Evolutionary conservation across 2,113 vertebrate species (phyloP), one percentile per base, ranked within the genome.

Genomic region (Corvus cornix): DNA sequence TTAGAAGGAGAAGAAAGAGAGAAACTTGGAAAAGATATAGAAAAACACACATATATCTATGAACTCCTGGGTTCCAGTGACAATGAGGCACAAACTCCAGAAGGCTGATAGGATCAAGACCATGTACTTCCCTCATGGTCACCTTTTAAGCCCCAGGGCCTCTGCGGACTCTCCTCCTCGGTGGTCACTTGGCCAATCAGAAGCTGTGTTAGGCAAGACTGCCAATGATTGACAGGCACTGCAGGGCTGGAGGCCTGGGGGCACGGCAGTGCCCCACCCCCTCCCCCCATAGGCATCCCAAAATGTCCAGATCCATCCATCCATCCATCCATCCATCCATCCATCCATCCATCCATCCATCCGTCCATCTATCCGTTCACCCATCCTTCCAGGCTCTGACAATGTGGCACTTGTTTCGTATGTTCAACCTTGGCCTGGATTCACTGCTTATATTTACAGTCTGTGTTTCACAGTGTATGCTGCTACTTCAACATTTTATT

Each of bases 401-500:
- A 31, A 17, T 22, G 27, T 13, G 4, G 43, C 93, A 81, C 88
- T 97, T 95, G 60, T 95, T 97, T 96, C 41, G 3, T 93, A 78
- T 73, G 76, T 88, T 97, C 95, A 94, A 63, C 95, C 92, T 97
- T 95, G 94, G 95, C 67, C 89, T 89, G 92, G 95, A 89, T 96
- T 96, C 87, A 87, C 83, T 93, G 73, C 90, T 97, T 89, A 39
- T 97, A 96, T 97, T 98, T 97, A 95, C 96, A 96, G 96, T 95
- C 93, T 96, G 89, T 95, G 82, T 95, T 97, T 97, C 96, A 96
- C 95, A 97, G 89, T 89, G 88, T 97, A 73, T 93, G 59, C 56
- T 95, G 66, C 89, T 93, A 77, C 94, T 97, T 96, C 95, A 97
- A 96, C 94, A 97, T 98, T 98, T 98, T 98, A 97, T 97, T 98